A percentile compares a stretch with the other conserved stretches of the same genome.
Evolutionary conservation across 2,113 vertebrate genomes (phyloP).

Genomic region (Arothron firmamentum): DNA sequence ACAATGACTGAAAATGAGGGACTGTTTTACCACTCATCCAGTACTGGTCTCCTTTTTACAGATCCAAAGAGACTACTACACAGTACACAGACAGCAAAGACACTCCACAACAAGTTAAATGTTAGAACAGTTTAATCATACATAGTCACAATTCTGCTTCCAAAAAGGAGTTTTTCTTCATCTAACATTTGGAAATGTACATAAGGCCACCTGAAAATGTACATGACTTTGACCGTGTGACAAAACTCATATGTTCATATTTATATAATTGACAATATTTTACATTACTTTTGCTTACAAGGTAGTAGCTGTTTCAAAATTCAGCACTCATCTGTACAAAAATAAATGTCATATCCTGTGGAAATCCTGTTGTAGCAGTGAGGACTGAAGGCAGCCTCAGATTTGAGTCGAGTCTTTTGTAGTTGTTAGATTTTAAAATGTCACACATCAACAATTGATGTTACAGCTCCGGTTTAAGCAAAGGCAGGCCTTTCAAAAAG

Average conservation of each 20-base stretch:
- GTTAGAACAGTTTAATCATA: slow-evolving; percentile 99
- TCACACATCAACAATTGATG: slow-evolving; percentile 81
- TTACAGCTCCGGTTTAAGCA: slow-evolving; percentile 90
- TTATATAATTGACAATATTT: slow-evolving; percentile 97
- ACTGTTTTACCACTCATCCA: no score
- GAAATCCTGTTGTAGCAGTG: slow-evolving; percentile 83
- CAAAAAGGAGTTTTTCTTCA: slow-evolving; percentile 77
- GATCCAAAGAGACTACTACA: no score
- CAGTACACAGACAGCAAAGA: background rate
- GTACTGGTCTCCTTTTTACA: no score
- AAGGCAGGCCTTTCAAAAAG: slow-evolving; percentile 84
- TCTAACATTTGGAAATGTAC: slow-evolving; percentile 98
- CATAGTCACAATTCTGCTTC: slow-evolving; percentile 99
- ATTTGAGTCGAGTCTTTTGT: slow-evolving; percentile 74
- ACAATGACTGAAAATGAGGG: no score
- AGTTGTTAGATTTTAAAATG: slow-evolving; percentile 71
- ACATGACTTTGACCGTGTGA: slow-evolving; percentile 98
- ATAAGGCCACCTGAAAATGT: slow-evolving; percentile 99
- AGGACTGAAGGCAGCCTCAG: slow-evolving; percentile 79
- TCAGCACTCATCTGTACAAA: slow-evolving; percentile 99
- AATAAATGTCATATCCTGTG: slow-evolving; percentile 89
- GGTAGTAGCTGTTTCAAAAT: slow-evolving; percentile 95
- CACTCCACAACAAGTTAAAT: slow-evolving; percentile 75
- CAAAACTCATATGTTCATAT: slow-evolving; percentile 96
- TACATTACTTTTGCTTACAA: slow-evolving; percentile 94